Conservation (phyloP, 1,140 invertebrate genomes). For the Bombus sylvicola region DNA sequence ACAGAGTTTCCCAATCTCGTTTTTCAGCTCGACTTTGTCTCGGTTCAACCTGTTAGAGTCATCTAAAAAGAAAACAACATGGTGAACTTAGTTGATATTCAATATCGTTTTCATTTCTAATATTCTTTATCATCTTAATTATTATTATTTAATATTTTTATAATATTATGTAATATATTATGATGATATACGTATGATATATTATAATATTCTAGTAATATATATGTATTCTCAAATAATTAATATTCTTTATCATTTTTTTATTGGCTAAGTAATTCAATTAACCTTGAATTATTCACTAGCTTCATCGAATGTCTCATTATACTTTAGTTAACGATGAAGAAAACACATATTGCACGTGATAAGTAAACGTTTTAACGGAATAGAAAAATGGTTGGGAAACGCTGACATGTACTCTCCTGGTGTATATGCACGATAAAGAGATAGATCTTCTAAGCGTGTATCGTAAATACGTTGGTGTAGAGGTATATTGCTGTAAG, state of each 20-base stretch:
- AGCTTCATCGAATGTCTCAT: neutral
- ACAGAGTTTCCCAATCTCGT: constrained; percentile 24
- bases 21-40: neutral
- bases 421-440: neutral
- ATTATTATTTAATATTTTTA: too few species aligned
- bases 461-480: neutral
- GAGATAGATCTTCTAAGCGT: constrained; percentile 8
- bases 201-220: too few species aligned
- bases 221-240: too few species aligned
- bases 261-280: neutral
- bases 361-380: neutral
- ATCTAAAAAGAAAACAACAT: too few species aligned
- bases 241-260: neutral
- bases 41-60: neutral
- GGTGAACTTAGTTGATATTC: too few species aligned
- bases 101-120: too few species aligned
- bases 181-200: too few species aligned
- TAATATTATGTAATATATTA: too few species aligned
- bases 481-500: neutral
- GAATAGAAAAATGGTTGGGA: constrained; percentile 2
- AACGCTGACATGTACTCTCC: neutral
- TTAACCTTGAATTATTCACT: neutral
- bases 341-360: neutral
- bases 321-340: too few species aligned
- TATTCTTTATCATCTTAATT: too few species aligned